Evolutionary conservation across 1,140 invertebrate species (phyloP).

Genomic region (Lordiphosa clarofinis): DNA sequence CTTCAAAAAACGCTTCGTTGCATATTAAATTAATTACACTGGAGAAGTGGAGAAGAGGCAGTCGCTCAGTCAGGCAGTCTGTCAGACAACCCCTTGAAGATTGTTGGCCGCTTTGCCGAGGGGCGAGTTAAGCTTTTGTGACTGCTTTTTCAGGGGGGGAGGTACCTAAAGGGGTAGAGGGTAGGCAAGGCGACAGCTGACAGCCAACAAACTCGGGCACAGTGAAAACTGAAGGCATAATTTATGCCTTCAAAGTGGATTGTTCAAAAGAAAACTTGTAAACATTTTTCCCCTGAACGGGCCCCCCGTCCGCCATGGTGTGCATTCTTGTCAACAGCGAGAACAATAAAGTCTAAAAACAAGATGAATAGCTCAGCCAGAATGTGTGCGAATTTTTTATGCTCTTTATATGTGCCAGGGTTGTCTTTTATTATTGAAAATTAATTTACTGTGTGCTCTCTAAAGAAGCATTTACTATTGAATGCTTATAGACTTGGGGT

Average conservation of each 20-base stretch:
- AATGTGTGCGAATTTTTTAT: no score
- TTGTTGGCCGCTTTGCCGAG: slow-evolving; percentile 25
- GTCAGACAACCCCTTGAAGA: slow-evolving; percentile 7
- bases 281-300: slow-evolving; percentile 6
- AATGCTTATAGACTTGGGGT: no score
- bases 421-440: no score
- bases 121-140: slow-evolving; percentile 29
- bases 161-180: no score
- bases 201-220: slow-evolving; percentile 13
- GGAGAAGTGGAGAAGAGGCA: not conserved
- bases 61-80: slow-evolving; percentile 16
- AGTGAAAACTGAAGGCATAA: slow-evolving; percentile 78
- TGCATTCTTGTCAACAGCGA: not conserved
- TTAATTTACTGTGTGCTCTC: no score
- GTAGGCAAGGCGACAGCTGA: no score
- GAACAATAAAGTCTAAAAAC: no score
- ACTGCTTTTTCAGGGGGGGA: not conserved
- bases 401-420: no score
- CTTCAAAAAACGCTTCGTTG: no score
- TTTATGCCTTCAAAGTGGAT: slow-evolving; percentile 75
- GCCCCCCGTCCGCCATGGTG: not conserved
- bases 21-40: no score
- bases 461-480: no score
- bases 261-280: slow-evolving; percentile 59
- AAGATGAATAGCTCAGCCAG: no score